Base-by-base conservation (phyloP, 2,113 vertebrate species). In the Arothron firmamentum region DNA sequence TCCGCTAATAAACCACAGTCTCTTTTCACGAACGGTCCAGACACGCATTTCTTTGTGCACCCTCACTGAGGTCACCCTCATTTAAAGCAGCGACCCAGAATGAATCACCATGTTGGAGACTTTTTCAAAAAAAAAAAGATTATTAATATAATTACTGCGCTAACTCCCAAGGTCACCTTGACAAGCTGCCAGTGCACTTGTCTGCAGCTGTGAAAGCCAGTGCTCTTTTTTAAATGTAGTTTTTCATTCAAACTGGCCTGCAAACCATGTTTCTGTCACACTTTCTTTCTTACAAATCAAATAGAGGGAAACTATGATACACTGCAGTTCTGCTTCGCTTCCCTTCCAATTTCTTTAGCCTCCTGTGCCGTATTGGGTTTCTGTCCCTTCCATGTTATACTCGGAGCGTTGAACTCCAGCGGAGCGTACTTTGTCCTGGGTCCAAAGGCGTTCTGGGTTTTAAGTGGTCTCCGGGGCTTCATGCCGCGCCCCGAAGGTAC, bases 281-380 rank as follows among this genome's bases (percentile, higher is more conserved):
- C 19, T 43, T 56, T 70, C 52, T 67, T 56, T 56, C 19, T 34
- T 2, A 38, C 1, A 58, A 59, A 54, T 73, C 28, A 48, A 59
- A 76, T 61, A 20, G 20, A 56, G 75, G 73, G 75, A 87, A 86
- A 82, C 55, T 85, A 57, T 86, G 82, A 85, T 81, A 52, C 64
- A 75, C 59, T 71, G 51, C 62, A 19, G 60, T 43, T 23, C 62
- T 67, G 68, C 68, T 80, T 80, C 63, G 72, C 60, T 80, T 73
- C 64, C 70, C 71, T 77, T 86, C 68, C 70, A 71, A 20, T 70
- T 70, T 68, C 50, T 56, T 59, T 77, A 54, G 78, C 75, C 49
- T 46, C 17, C 63, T 77, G 82, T 82, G 78, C 76, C 74, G 68
- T 81, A 77, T 85, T 65, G 43, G 61, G 50, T 87, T 88, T 81